Evolutionary conservation across 1,140 invertebrate genomes (phyloP).

Genomic region (Sinella curviseta): DNA sequence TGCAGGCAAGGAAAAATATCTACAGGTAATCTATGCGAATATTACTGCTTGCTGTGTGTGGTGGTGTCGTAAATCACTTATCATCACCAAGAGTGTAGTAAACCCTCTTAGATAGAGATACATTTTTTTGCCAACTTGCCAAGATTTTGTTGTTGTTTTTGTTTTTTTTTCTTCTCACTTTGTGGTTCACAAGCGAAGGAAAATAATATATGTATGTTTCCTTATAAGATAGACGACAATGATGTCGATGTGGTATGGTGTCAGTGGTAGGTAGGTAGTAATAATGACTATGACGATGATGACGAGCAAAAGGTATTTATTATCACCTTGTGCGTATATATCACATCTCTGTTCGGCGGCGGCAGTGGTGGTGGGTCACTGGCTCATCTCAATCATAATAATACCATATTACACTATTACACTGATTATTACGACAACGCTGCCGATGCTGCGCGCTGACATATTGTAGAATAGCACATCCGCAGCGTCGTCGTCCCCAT

Average conservation of each 20-base stretch:
- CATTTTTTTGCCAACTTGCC: constrained; percentile 16
- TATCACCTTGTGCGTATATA: not conserved
- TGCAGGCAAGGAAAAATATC: too few species aligned
- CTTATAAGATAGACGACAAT: not conserved
- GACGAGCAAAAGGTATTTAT: not conserved
- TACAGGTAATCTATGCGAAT: too few species aligned
- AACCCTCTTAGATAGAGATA: not conserved
- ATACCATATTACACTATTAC: not conserved
- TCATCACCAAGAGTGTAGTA: not conserved
- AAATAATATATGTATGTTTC: too few species aligned
- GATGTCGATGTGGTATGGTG: not conserved
- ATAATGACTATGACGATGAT: too few species aligned
- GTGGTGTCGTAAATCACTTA: not conserved
- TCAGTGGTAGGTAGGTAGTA: not conserved
- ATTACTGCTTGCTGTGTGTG: not conserved
- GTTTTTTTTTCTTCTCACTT: not conserved
- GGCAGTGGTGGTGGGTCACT: not conserved
- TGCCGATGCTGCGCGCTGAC: not conserved
- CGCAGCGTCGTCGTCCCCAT: not conserved
- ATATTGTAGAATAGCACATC: not conserved
- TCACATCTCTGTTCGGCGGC: not conserved
- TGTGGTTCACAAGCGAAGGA: too few species aligned
- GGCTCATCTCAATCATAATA: not conserved
- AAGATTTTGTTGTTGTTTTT: not conserved
- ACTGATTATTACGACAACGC: not conserved